phyloP scores from a whole-genome alignment of 2,797 vertebrate genomes.

The Peromyscus aztecus region DNA sequence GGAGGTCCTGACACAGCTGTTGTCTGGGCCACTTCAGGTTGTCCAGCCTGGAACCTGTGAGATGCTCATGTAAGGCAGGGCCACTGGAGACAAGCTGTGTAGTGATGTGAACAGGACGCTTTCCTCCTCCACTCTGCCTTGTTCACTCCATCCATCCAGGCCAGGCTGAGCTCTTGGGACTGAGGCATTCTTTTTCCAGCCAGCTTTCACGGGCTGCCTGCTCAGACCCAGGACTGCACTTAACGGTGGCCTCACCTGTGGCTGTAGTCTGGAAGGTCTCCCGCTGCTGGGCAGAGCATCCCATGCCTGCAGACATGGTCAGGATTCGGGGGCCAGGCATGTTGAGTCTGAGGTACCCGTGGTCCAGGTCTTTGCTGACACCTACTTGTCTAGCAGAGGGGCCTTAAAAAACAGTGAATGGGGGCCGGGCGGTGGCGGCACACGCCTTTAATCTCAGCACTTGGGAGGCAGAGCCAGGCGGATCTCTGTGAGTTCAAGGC shows the following conservation, averaged over 20 bases:
- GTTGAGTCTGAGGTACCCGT: background rate
- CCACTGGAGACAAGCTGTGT: background rate
- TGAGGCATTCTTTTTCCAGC: background rate
- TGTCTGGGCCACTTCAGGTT: background rate
- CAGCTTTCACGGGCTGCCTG: background rate
- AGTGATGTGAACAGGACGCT: background rate
- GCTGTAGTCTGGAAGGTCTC: background rate
- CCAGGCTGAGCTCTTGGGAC: background rate
- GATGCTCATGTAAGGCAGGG: background rate
- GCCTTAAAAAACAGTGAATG: background rate
- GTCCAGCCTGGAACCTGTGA: too few species aligned
- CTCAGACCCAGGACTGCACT: rapidly evolving
- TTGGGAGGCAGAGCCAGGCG: too few species aligned
- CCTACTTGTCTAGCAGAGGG: background rate
- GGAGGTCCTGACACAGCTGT: background rate
- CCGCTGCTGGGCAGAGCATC: background rate
- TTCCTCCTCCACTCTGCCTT: background rate
- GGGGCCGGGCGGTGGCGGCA: too few species aligned
- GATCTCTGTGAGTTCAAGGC: too few species aligned
- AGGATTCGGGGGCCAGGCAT: background rate
- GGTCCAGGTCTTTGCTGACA: background rate
- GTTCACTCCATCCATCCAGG: background rate
- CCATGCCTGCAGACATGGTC: background rate
- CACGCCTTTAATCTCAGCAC: too few species aligned
- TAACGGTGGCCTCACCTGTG: background rate